Conservation (phyloP, 2,113 vertebrate genomes). For the Cyprinodon variegatus region DNA sequence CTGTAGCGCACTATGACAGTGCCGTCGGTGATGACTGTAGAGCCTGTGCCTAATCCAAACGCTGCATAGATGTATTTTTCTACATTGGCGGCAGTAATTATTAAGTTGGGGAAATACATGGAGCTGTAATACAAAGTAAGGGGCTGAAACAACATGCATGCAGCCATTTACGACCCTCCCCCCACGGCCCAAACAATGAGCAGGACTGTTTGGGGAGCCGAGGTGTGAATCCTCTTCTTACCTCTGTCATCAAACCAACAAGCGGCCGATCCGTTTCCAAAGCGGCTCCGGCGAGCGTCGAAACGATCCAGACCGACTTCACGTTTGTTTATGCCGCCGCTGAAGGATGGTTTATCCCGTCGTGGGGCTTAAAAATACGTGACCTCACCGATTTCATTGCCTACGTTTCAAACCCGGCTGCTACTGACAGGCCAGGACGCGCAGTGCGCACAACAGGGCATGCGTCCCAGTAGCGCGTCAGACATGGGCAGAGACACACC, state of each 20-base stretch:
- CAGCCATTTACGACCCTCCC: conserved; percentile 72
- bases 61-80: not conserved
- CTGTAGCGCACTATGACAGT: conserved; percentile 30
- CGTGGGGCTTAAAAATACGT: conserved; percentile 76
- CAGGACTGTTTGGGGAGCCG: conserved; percentile 51
- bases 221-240: conserved; percentile 70
- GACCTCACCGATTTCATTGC: conserved; percentile 76
- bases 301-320: conserved; percentile 30
- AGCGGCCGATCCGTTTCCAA: conserved; percentile 23
- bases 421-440: conserved; percentile 78
- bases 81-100: not conserved
- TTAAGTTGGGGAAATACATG: not conserved
- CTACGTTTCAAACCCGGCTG: conserved; percentile 75
- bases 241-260: conserved; percentile 60
- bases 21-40: conserved; percentile 8
- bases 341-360: conserved; percentile 63
- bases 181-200: conserved; percentile 81
- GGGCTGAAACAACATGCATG: conserved; percentile 39
- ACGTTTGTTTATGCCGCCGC: conserved; percentile 42
- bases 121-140: conserved; percentile 17
- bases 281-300: conserved; percentile 23
- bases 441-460: conserved; percentile 70
- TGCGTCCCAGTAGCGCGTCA: conserved; percentile 76
- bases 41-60: not conserved
- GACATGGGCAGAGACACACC: conserved; percentile 70